These are phyloP conservation scores for Hypotaenidia philippensis DNA, from an alignment of 2,797 vertebrate species.

Conservation along the genomic window DNA sequence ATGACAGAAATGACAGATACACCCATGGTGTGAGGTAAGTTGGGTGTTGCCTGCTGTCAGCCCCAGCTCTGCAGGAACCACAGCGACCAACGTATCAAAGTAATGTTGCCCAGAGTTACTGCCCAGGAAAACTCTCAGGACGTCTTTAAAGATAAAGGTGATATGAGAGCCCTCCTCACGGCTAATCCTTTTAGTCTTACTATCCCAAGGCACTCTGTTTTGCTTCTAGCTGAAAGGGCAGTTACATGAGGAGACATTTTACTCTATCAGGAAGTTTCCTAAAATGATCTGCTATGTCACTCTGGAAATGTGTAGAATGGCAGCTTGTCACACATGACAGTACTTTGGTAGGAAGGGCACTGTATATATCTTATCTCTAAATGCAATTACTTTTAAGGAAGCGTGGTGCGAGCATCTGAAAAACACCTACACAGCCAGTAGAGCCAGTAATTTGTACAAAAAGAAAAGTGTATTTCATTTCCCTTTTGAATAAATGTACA, in stretches of 20 bases:
- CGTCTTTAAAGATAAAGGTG: neutral
- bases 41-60: neutral
- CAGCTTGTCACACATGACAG: neutral
- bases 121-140: neutral
- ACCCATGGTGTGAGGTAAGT: neutral
- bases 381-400: conserved; percentile 16
- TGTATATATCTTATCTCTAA: neutral
- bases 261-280: neutral
- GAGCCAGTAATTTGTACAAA: neutral
- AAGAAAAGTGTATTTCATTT: neutral
- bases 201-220: neutral
- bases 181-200: neutral
- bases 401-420: neutral
- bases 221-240: neutral
- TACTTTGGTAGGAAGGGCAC: neutral
- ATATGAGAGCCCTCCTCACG: neutral
- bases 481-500: neutral
- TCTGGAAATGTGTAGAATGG: neutral
- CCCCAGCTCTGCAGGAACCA: neutral
- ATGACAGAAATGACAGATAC: too few species aligned
- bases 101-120: neutral
- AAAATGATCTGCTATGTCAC: neutral
- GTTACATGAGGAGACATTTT: neutral
- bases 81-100: neutral
- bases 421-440: conserved; percentile 1